A percentile compares a stretch with the other conserved stretches of the same genome.
phyloP scores from a whole-genome alignment of 2,113 vertebrate species.

The Erythrocercus mccallii region DNA sequence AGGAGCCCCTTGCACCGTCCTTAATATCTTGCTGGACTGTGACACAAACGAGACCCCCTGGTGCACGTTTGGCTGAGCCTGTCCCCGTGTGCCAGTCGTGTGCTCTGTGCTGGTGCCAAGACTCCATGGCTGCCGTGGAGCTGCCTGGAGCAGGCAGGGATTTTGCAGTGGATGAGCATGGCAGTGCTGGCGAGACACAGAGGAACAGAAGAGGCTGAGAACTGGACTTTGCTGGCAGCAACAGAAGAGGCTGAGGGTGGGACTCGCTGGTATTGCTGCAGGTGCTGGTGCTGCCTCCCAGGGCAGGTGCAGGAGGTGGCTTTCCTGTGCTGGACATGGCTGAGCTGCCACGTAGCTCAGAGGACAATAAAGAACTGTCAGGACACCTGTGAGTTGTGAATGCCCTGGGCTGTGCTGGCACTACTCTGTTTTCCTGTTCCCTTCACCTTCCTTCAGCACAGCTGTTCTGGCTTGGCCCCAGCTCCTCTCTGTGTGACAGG shows the following conservation, averaged over 20 bases:
- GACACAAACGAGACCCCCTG: slow-evolving; percentile 87
- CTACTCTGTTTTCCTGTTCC: not conserved
- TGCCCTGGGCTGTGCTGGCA: not conserved
- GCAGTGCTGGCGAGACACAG: not conserved
- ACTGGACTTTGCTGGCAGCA: not conserved
- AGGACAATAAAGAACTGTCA: slow-evolving; percentile 51
- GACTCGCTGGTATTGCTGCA: not conserved
- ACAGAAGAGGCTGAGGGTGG: not conserved
- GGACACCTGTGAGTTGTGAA: not conserved
- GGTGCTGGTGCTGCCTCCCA: not conserved
- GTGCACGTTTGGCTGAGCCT: slow-evolving; percentile 82
- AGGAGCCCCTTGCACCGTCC: slow-evolving; percentile 87
- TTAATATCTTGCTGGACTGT: slow-evolving; percentile 87
- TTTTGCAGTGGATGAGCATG: not conserved
- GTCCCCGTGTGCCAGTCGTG: fast-evolving
- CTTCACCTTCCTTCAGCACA: not conserved
- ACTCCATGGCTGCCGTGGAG: not conserved
- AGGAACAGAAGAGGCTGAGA: not conserved
- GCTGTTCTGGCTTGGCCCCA: not conserved
- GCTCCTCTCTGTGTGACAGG: not conserved
- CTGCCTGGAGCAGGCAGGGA: not conserved
- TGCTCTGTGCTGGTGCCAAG: not conserved
- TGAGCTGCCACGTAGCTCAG: slow-evolving; percentile 5
- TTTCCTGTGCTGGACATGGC: not conserved
- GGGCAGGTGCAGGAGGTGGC: not conserved